These are phyloP conservation scores for Falco rusticolus DNA, from an alignment of 2,797 vertebrate species.

Conservation along the genomic window DNA sequence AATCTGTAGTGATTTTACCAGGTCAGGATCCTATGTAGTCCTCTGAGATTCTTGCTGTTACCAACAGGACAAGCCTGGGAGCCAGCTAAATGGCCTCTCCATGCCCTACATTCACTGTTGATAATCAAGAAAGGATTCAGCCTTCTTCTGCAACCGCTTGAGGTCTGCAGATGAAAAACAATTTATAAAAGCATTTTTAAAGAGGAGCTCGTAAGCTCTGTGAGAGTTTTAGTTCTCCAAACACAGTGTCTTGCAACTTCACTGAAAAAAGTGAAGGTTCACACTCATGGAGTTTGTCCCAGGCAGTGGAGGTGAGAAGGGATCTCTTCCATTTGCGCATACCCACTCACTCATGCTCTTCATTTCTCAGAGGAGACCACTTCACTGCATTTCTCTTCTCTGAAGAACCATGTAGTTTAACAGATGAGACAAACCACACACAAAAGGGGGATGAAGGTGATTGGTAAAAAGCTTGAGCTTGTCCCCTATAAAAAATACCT, in stretches of 20 bases:
- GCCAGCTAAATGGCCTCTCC: background rate
- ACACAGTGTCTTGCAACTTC: background rate
- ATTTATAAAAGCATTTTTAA: background rate
- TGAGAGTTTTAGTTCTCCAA: background rate
- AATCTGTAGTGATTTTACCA: background rate
- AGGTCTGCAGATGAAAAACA: background rate
- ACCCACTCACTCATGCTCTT: background rate
- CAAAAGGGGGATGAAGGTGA: background rate
- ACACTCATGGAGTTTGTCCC: background rate
- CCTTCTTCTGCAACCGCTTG: background rate
- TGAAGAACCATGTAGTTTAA: background rate
- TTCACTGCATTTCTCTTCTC: background rate
- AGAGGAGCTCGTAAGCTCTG: background rate
- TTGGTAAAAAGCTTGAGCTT: background rate
- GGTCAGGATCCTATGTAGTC: background rate
- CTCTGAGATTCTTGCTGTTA: background rate
- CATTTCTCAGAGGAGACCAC: background rate
- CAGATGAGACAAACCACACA: background rate
- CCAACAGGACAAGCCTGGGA: background rate
- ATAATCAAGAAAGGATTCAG: background rate
- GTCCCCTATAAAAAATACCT: background rate
- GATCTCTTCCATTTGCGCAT: background rate
- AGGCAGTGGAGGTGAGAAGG: background rate
- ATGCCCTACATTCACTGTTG: background rate
- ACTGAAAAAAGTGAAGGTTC: background rate